phyloP scores from a whole-genome alignment of 2,113 vertebrate genomes.

The Seriola aureovittata region DNA sequence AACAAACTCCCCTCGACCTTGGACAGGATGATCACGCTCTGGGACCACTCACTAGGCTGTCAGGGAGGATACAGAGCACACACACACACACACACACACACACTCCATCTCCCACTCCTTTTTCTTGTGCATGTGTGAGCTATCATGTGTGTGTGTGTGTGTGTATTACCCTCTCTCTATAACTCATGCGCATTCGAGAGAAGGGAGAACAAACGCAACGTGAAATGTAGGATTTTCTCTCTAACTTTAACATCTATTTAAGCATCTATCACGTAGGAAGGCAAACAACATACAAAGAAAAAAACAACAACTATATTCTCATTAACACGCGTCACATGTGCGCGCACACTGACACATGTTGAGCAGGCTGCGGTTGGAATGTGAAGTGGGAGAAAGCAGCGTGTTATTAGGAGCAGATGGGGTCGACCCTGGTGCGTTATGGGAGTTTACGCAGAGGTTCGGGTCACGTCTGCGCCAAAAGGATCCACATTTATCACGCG shows the following conservation, averaged over 20 bases:
- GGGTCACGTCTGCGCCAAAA: slow-evolving; percentile 22
- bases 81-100: slow-evolving; percentile 29
- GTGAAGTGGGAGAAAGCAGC: slow-evolving; percentile 11
- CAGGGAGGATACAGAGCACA: slow-evolving; percentile 19
- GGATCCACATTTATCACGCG: slow-evolving; percentile 21
- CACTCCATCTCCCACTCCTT: slow-evolving; percentile 5
- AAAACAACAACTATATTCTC: slow-evolving; percentile 8
- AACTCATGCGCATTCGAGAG: slow-evolving; percentile 25
- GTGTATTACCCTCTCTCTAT: slow-evolving; percentile 21
- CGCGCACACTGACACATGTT: slow-evolving; percentile 50
- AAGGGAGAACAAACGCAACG: slow-evolving; percentile 14
- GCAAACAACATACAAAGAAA: slow-evolving; percentile 29
- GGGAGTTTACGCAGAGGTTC: slow-evolving; percentile 31
- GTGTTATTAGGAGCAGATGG: slow-evolving; percentile 74
- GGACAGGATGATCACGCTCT: slow-evolving; percentile 62
- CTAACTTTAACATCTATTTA: slow-evolving; percentile 12
- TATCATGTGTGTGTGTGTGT: background rate
- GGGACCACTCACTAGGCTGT: slow-evolving; percentile 66
- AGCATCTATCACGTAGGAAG: slow-evolving; percentile 8
- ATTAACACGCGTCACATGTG: slow-evolving; percentile 30
- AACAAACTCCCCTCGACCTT: slow-evolving; percentile 74
- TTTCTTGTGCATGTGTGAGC: slow-evolving; percentile 6
- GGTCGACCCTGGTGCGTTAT: slow-evolving; percentile 24
- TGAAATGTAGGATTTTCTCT: slow-evolving; percentile 1
- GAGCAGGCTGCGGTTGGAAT: slow-evolving; percentile 62